Evolutionary conservation across 1,140 invertebrate species (phyloP), one percentile per base, ranked within the genome.

Genomic region (Bradynema listronoti): DNA sequence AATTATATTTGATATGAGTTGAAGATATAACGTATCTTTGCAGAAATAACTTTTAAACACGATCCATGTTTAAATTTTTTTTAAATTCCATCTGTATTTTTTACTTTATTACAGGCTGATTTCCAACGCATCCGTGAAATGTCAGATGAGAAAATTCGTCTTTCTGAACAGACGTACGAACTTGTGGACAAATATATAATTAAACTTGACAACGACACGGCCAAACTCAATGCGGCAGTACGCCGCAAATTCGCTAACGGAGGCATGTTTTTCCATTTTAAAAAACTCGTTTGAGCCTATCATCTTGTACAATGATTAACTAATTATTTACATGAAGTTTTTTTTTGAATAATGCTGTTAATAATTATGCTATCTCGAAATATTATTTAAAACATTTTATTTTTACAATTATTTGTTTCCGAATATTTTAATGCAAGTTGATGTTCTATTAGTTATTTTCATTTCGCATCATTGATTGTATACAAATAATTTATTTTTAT

Each of bases 191-290:
- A 16, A 4, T 61, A 49, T 47, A 61, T 61, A 27, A 43, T 49
- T n/a, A 61, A 54, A 33, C 49, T 61, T 29, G 59, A 61, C 39
- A 61, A 61, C 19, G 59, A 61, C 25, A 61, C 59, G 7, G 34
- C 32, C 16, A 62, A 47, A 30, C 52, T 57, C 19, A 57, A 57
- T 16, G 14, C 56, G 14, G n/a, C n/a, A n/a, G n/a, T n/a, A n/a
- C n/a, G n/a, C n/a, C n/a, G n/a, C n/a, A n/a, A n/a, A n/a, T n/a
- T n/a, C n/a, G 1, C 55, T 27, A 24, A 54, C 25, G 42, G 19
- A 57, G 30, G 30, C 39, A n/a, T 7, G 16, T 11, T 29, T 33
- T 27, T 46, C 24, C 25, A 22, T 16, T 46, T n/a, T 11, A 22
- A 2, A 29, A 46, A n/a, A 46, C 25, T 14, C 24, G 45, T 24